Percentiles rank a stretch among this genome's conserved stretches.
phyloP scores from a whole-genome alignment of 2,113 vertebrate species.

The Chelonoidis abingdonii region DNA sequence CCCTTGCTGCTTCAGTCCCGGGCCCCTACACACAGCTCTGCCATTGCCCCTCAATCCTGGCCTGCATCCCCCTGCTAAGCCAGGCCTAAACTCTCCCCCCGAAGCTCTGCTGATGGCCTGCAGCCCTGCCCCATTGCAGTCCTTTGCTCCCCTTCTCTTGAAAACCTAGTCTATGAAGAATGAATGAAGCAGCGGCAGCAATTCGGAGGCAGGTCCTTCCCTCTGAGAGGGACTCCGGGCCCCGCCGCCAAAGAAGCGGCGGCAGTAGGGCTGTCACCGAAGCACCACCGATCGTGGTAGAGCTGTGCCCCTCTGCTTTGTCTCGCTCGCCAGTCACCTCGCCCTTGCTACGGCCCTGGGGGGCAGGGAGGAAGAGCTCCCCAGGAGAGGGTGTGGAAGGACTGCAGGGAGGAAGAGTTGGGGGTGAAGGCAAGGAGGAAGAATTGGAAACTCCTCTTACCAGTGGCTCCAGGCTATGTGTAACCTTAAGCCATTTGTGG shows the following conservation, averaged over 20 bases:
- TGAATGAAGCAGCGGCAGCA: too few species aligned
- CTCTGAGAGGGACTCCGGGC: too few species aligned
- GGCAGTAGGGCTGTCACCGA: too few species aligned
- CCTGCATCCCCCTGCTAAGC: too few species aligned
- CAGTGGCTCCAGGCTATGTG: not conserved
- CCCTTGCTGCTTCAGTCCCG: not conserved
- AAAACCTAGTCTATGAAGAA: not conserved
- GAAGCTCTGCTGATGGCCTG: not conserved
- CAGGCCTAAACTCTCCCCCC: too few species aligned
- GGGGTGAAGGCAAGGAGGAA: not conserved
- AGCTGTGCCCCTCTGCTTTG: too few species aligned
- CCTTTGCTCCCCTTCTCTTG: not conserved
- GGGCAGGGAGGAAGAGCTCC: not conserved
- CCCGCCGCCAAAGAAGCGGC: too few species aligned
- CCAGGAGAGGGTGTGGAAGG: rapidly evolving
- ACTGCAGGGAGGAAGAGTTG: not conserved
- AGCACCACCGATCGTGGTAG: too few species aligned
- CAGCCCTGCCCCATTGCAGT: not conserved
- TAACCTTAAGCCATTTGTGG: not conserved
- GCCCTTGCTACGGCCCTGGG: too few species aligned
- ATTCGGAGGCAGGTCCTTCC: too few species aligned
- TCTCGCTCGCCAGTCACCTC: too few species aligned
- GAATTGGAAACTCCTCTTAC: not conserved
- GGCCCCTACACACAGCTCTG: not conserved
- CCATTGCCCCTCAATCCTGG: not conserved